Percentiles rank a stretch among this genome's conserved stretches.
Conservation (phyloP, 1,140 invertebrate species). For the Diachasma alloeum region DNA sequence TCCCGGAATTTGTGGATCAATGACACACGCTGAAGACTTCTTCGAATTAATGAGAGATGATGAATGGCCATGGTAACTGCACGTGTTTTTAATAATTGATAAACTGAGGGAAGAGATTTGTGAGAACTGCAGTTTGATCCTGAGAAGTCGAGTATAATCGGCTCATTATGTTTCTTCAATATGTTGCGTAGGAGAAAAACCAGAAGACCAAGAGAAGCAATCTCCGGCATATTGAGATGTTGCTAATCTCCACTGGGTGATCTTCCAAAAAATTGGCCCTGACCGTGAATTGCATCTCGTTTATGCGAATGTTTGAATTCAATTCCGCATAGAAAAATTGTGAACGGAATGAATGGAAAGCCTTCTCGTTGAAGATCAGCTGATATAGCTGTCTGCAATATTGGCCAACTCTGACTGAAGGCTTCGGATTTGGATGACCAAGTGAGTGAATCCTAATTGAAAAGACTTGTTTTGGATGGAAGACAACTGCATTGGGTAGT, state of each 20-base stretch:
- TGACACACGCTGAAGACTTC: not conserved
- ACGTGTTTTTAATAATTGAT: conserved; percentile 65
- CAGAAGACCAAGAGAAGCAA: not conserved
- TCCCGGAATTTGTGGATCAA: not conserved
- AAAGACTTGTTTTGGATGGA: too few relatives aligned
- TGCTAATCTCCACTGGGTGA: not conserved
- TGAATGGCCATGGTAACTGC: not conserved
- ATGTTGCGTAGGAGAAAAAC: not conserved
- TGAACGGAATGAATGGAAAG: conserved; percentile 29
- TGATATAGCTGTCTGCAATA: too few relatives aligned
- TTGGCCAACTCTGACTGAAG: too few relatives aligned
- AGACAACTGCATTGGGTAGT: too few relatives aligned
- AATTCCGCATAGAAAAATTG: not conserved
- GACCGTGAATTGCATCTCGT: not conserved
- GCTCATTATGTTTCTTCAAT: conserved; percentile 42
- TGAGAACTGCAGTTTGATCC: conserved; percentile 51
- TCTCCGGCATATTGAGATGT: not conserved
- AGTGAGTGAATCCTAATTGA: too few relatives aligned
- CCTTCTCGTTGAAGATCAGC: conserved; percentile 48
- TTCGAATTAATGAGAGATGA: conserved; percentile 13
- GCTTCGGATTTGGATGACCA: too few relatives aligned
- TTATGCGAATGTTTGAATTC: not conserved
- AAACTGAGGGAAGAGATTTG: conserved; percentile 50
- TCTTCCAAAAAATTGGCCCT: conserved; percentile 2
- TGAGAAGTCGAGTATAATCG: conserved; percentile 55